Base-by-base conservation (phyloP, 2,888 invertebrate genomes). In the Eulithis prunata region DNA sequence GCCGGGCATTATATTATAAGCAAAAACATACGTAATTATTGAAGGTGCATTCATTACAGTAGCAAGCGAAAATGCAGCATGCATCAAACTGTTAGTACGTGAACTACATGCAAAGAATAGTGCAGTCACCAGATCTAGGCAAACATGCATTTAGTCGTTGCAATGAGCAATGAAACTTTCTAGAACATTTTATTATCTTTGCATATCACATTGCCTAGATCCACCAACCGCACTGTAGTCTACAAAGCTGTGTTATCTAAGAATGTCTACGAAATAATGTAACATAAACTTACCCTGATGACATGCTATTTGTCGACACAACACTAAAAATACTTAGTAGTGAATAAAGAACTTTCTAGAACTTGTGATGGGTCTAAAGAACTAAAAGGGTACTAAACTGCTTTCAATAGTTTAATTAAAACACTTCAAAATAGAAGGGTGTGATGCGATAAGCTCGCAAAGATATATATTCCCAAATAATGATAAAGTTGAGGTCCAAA, bases 241-340 rank as follows among this genome's bases (percentile, higher is more conserved):
- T 43, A 51, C 43, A 59, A 63, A 59, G 70, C 49, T 21, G 60
- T 58, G 52, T 69, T 67, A 65, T 43, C 56, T 46, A 51, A 47
- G 47, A 47, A 64, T 82, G 80, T 84, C 83, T 83, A 78, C 71
- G 77, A 77, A 78, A 73, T 79, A 83, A 77, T 75, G 75, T 64
- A 78, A 78, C 75, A 54, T 62, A 54, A 77, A 86, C 87, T 87
- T 85, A 87, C 87, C 87, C 82, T 71, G 38, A 55, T 72, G 64
- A 71, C 85, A 84, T 84, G 85, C 83, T 74, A 77, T 74, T 73
- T 57, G 60, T 56, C 70, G 64, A 64, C 64, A 68, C 71, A 72
- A 62, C 66, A 67, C 58, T 68, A 45, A 57, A 21, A 53, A 14
- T 36, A 46, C 8, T 13, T 59, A 11, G 13, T 46, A 36, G 38